phyloP scores from a whole-genome alignment of 2,797 vertebrate genomes.

The Rachycentron canadum region DNA sequence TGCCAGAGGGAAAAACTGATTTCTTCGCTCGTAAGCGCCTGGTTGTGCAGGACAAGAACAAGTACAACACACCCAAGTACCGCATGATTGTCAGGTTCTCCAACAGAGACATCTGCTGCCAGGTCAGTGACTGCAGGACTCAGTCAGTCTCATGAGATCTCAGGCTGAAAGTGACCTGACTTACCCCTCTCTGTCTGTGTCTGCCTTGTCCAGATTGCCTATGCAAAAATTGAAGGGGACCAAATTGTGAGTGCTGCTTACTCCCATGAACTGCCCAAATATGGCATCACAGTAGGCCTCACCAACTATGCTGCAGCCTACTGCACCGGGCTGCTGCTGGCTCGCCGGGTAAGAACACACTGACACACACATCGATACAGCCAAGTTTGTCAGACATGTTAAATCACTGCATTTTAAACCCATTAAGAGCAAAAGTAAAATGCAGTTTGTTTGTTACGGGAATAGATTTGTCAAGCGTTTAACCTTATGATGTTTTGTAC shows the following conservation, averaged over 20 bases:
- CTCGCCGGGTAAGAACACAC: conserved; percentile 90
- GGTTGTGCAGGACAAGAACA: conserved; percentile 99
- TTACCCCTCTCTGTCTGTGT: neutral
- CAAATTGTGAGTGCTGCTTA: conserved; percentile 96
- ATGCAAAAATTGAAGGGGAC: conserved; percentile 96
- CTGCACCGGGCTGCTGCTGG: conserved; percentile 96
- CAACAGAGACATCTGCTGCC: conserved; percentile 98
- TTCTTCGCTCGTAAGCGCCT: conserved; percentile 96
- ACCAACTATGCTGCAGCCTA: conserved; percentile 98
- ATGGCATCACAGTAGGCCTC: conserved; percentile 92
- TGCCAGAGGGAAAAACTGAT: conserved; percentile 97
- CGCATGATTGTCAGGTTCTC: conserved; percentile 96
- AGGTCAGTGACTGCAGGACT: conserved; percentile 84
- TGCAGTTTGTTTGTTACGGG: neutral
- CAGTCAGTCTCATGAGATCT: accelerated
- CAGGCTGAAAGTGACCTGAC: neutral
- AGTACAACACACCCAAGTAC: conserved; percentile 99
- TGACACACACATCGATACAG: neutral
- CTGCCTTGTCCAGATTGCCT: conserved; percentile 89
- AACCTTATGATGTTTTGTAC: no score
- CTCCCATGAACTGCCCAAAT: conserved; percentile 95
- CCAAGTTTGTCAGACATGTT: neutral
- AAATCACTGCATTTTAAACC: neutral
- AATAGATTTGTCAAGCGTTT: neutral
- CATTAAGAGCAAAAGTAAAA: neutral